Percentiles rank a stretch among this genome's conserved stretches.
phyloP scores from a whole-genome alignment of 2,797 vertebrate species.

The Melanotaenia parkinsoni region DNA sequence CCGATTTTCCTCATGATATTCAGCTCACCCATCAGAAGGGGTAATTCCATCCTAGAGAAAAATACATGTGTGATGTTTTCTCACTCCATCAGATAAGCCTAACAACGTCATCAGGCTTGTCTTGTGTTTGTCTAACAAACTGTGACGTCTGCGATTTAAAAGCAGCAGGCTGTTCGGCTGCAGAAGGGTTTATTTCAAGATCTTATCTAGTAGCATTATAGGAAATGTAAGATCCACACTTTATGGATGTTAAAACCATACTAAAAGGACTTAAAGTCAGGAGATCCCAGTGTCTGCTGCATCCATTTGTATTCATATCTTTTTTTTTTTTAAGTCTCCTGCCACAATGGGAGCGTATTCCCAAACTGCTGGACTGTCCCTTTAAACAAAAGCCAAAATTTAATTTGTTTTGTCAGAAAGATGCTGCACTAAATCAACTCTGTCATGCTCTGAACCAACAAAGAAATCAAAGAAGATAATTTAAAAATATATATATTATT shows the following conservation, averaged over 20 bases:
- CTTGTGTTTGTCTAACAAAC: neutral
- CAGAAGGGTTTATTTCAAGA: neutral
- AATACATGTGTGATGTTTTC: neutral
- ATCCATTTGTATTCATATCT: neutral
- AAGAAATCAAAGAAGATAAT: neutral
- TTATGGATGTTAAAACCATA: neutral
- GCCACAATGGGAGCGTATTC: neutral
- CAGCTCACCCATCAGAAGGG: neutral
- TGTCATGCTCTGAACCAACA: neutral
- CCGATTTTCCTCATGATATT: slow-evolving; percentile 3
- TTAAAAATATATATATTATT: neutral
- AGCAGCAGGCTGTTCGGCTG: neutral
- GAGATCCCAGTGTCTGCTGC: neutral
- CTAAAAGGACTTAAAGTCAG: neutral
- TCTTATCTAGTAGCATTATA: neutral
- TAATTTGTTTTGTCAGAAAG: neutral
- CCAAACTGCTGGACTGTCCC: neutral
- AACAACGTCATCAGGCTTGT: neutral
- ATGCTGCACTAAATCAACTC: neutral
- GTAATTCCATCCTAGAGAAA: neutral
- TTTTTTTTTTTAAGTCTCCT: neutral
- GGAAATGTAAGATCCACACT: slow-evolving; percentile 10
- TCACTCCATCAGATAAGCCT: neutral
- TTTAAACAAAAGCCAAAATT: neutral
- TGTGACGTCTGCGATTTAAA: neutral